Conservation (phyloP, 2,113 vertebrate species). For the Etheostoma spectabile region DNA sequence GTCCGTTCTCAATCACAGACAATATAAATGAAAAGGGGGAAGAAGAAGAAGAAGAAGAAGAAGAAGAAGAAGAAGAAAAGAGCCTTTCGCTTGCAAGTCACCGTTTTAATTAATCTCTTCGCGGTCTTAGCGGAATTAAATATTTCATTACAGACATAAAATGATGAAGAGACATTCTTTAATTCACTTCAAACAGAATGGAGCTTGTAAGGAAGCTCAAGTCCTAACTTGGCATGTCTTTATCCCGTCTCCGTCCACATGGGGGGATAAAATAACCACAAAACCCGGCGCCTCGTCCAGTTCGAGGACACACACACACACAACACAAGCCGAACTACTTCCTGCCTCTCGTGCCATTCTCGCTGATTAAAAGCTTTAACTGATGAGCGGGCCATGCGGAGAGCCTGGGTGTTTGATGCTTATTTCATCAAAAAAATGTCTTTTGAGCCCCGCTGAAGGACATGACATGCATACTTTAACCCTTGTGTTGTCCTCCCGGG, state of each 20-base stretch:
- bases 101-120: constrained; percentile 76
- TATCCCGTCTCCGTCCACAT: constrained; percentile 56
- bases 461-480: constrained; percentile 42
- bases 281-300: constrained; percentile 29
- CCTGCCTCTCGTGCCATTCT: constrained; percentile 23
- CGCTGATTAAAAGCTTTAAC: constrained; percentile 49
- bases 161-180: constrained; percentile 74
- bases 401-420: constrained; percentile 51
- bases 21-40: constrained; percentile 51
- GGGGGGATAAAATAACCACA: constrained; percentile 64
- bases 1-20: constrained; percentile 61
- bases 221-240: constrained; percentile 62
- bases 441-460: constrained; percentile 25
- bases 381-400: constrained; percentile 54
- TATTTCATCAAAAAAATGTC: constrained; percentile 52
- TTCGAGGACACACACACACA: constrained; percentile 48
- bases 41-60: no score
- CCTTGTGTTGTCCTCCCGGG: no score
- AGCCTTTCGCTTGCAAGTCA: constrained; percentile 64
- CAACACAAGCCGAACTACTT: constrained; percentile 48
- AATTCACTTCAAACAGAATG: constrained; percentile 83
- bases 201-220: constrained; percentile 61
- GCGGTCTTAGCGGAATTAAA: constrained; percentile 73
- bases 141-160: constrained; percentile 81
- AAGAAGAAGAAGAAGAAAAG: constrained; percentile 61